Evolutionary conservation across 2,113 vertebrate genomes (phyloP).

Genomic region (Microtus ochrogaster): DNA sequence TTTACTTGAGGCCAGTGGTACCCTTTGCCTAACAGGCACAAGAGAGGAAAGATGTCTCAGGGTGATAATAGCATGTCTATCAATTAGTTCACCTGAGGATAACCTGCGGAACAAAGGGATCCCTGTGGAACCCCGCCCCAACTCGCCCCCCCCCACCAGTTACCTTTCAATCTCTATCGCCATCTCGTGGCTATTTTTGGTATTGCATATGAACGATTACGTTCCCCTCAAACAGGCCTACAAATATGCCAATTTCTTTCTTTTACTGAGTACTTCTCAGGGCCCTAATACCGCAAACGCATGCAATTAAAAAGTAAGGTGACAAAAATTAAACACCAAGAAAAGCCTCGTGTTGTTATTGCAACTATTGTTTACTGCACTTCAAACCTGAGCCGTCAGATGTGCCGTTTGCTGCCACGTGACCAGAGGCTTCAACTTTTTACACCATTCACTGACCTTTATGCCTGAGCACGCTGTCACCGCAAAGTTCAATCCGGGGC

Average conservation of each 20-base stretch:
- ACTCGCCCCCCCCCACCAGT: background rate
- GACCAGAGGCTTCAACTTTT: background rate
- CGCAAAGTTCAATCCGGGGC: rapidly evolving
- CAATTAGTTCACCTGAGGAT: background rate
- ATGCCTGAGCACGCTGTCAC: background rate
- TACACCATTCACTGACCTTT: rapidly evolving
- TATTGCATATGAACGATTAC: background rate
- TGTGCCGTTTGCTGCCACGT: background rate
- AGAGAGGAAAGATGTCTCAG: constrained; percentile 14
- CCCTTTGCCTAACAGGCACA: background rate
- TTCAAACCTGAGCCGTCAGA: background rate
- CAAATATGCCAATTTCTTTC: background rate
- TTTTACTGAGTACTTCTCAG: background rate
- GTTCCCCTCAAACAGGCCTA: background rate
- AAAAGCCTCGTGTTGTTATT: background rate
- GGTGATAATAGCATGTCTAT: background rate
- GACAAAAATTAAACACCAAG: background rate
- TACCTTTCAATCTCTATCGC: constrained; percentile 74
- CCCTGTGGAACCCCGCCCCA: rapidly evolving
- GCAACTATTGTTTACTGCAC: background rate
- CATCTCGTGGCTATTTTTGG: constrained; percentile 76
- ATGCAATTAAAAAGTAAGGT: background rate
- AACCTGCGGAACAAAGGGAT: rapidly evolving
- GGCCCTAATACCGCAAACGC: background rate
- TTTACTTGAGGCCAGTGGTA: constrained; percentile 64